Evolutionary conservation across 2,797 vertebrate species (phyloP), one percentile per base, ranked within the genome.

Genomic region (Helarctos malayanus): DNA sequence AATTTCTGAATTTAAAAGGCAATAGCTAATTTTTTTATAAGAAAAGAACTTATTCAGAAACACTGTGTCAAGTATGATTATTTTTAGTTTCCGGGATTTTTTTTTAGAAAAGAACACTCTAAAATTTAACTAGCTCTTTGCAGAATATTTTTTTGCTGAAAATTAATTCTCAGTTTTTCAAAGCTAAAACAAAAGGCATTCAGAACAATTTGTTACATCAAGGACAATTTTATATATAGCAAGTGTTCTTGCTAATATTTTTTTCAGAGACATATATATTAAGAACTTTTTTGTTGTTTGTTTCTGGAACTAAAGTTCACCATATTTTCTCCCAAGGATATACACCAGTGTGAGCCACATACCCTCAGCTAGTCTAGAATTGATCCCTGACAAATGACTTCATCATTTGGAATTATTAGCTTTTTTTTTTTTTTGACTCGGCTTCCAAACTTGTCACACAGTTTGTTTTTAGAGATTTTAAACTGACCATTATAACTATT

Each of bases 401-500:
- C 68, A 73, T 27, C 21, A 68, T 32, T 75, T 91, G 1, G 29
- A 94, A 68, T 84, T 81, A 47, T 85, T 82, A 47, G 16, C 61
- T 32, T 86, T 88, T 86, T 61, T 29, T 27, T 35, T 11, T 35
- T 68, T 35, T 19, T 88, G 47, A 45, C 47, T 89, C 27, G 10
- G 23, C 35, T 91, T 96, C 73, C 18, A 88, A 54, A 87, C 29
- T 86, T 93, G 10, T 73, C 32, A 41, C 5, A 69, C 23, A 18
- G 65, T 90, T 85, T 96, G 27, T 54, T 80, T 90, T 35, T 10
- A 38, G 35, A 65, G 21, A 35, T 82, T 96, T 92, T 89, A 68
- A 97, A 94, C 81, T 95, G 47, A 75, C 38, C n/a, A 59, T 96
- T 95, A 65, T 83, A 89, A 85, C n/a, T 84, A n/a, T 27, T 91